Conservation (phyloP, 2,888 invertebrate genomes). For the Teleiodes luculella region DNA sequence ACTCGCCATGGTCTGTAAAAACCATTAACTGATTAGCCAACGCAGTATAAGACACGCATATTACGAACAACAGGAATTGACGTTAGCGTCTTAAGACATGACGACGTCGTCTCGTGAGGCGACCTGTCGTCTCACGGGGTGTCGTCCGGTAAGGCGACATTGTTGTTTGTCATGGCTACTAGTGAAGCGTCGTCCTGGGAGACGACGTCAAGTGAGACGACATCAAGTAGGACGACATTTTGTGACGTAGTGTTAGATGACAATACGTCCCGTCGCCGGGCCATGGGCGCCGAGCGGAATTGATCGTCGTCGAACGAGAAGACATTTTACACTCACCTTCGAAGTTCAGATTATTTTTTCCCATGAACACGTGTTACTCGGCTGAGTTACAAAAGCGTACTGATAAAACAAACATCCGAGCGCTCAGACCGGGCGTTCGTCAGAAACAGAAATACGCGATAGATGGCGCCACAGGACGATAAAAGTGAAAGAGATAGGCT, state of each 20-base stretch:
- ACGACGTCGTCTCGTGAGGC: not conserved
- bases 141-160: too few relatives aligned
- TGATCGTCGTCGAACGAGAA: not conserved
- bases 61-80: not conserved
- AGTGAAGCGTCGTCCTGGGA: too few relatives aligned
- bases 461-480: not conserved
- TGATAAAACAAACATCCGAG: not conserved
- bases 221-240: not conserved
- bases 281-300: constrained; percentile 1
- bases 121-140: too few relatives aligned
- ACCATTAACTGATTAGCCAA: not conserved
- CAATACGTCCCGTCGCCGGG: constrained; percentile 1
- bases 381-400: constrained; percentile 7
- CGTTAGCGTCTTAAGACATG: not conserved
- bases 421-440: not conserved
- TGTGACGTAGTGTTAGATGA: not conserved
- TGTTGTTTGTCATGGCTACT: too few relatives aligned
- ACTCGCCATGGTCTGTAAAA: not conserved
- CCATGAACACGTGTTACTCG: not conserved
- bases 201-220: too few relatives aligned
- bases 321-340: not conserved
- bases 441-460: not conserved
- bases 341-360: too few relatives aligned
- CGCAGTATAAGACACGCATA: not conserved
- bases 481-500: not conserved